Percentiles rank a stretch among this genome's conserved stretches.
Evolutionary conservation across 2,113 vertebrate species (phyloP).

Genomic region (Diadophis punctatus): DNA sequence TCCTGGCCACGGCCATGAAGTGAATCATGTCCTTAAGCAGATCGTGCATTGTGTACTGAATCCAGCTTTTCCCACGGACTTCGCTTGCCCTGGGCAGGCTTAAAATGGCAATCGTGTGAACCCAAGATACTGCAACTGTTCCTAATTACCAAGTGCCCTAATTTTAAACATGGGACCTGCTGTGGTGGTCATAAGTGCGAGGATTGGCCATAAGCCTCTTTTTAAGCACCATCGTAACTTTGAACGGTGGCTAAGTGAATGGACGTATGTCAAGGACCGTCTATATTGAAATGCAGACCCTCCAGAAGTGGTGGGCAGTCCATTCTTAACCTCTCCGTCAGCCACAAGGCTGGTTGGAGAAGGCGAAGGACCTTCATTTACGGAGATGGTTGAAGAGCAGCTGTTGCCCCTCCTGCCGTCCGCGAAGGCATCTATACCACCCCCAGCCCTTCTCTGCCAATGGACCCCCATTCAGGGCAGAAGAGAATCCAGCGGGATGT

Average conservation of each 20-base stretch:
- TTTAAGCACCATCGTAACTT: no score
- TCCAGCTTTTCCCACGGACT: no score
- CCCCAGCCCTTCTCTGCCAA: background rate
- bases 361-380: background rate
- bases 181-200: no score
- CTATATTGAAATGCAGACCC: no score
- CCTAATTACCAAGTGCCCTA: no score
- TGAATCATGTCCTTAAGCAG: background rate
- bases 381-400: background rate
- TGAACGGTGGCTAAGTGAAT: no score
- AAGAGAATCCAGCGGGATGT: slow-evolving; percentile 43
- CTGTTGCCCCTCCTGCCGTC: background rate
- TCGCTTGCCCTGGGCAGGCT: no score
- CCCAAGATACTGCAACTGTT: no score
- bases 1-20: background rate
- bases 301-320: background rate
- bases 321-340: background rate
- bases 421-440: accelerated
- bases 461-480: slow-evolving; percentile 26
- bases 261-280: no score
- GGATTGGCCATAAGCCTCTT: background rate
- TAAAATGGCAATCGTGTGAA: no score
- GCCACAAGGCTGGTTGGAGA: background rate
- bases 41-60: background rate
- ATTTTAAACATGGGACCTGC: no score